Evolutionary conservation across 1,140 invertebrate species (phyloP), one percentile per base, ranked within the genome.

Genomic region (Cecropterus lyciades): DNA sequence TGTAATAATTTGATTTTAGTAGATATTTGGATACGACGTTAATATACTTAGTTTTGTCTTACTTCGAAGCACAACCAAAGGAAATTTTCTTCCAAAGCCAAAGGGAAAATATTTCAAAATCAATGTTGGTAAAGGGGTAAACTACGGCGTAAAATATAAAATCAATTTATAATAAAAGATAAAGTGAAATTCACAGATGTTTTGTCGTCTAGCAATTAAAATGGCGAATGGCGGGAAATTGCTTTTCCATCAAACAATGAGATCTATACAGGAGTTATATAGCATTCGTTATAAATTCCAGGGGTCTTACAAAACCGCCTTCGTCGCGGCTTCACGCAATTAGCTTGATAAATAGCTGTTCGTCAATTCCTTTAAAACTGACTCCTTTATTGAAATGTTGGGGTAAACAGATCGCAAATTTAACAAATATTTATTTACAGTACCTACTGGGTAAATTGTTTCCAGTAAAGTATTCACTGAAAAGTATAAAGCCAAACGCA

Each of bases 241-340:
- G 68, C 60, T 70, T 74, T 65, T 64, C 73, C 64, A 73, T 73
- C 70, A 78, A 75, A 67, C 55, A 68, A 49, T 16, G 55, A 27
- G 24, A 13, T 57, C 42, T 15, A 14, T n/a, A n/a, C n/a, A n/a
- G n/a, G n/a, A n/a, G n/a, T n/a, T n/a, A n/a, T n/a, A n/a, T 27
- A 14, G 6, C n/a, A 57, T 8, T 30, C 42, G 55, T 51, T 27
- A 45, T 27, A 55, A 33, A 45, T 51, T n/a, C 7, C 33, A 45
- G 15, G 56, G 33, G 27, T 51, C n/a, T n/a, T 49, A 49, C 17
- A 30, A 52, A 33, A 33, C 20, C 9, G 17, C 27, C 17, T 24
- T 27, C 67, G 40, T 64, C 53, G 51, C 62, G 43, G 56, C 62
- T 57, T 46, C 42, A 20, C 42, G 42, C 55, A 57, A 46, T 57